phyloP scores from a whole-genome alignment of 2,888 invertebrate genomes.

The Lathronympha strigana region DNA sequence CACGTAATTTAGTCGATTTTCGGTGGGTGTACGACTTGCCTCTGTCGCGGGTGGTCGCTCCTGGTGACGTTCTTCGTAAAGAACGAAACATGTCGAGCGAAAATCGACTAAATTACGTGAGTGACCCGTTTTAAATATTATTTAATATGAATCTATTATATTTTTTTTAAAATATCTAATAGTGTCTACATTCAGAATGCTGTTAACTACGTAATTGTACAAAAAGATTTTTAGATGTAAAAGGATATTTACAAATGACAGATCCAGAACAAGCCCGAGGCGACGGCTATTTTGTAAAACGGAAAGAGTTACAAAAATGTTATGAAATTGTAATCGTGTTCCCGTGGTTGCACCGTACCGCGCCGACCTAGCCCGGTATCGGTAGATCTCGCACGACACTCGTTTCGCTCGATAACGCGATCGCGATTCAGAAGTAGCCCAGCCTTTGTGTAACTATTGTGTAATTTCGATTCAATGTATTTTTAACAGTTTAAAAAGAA shows the following conservation, averaged over 20 bases:
- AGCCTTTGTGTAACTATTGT: constrained; percentile 34
- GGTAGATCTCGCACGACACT: constrained; percentile 41
- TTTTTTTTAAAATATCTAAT: too few species aligned
- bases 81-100: too few species aligned
- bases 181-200: too few species aligned
- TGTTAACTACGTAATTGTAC: too few species aligned
- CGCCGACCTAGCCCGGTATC: constrained; percentile 29
- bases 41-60: too few species aligned
- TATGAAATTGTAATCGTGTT: constrained; percentile 36
- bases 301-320: constrained; percentile 36
- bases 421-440: constrained; percentile 40
- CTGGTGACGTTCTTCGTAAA: too few species aligned
- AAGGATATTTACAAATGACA: background rate
- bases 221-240: too few species aligned
- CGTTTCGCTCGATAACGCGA: constrained; percentile 42
- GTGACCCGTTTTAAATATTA: too few species aligned
- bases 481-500: background rate
- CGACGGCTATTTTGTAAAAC: constrained; percentile 14
- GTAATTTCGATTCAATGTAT: constrained; percentile 24
- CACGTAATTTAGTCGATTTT: too few species aligned
- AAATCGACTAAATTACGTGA: too few species aligned
- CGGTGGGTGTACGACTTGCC: too few species aligned
- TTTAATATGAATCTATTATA: too few species aligned
- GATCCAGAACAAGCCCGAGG: background rate
- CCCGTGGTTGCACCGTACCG: constrained; percentile 35